Evolutionary conservation across 1,140 invertebrate genomes (phyloP).

Genomic region (Calliphora vicina): DNA sequence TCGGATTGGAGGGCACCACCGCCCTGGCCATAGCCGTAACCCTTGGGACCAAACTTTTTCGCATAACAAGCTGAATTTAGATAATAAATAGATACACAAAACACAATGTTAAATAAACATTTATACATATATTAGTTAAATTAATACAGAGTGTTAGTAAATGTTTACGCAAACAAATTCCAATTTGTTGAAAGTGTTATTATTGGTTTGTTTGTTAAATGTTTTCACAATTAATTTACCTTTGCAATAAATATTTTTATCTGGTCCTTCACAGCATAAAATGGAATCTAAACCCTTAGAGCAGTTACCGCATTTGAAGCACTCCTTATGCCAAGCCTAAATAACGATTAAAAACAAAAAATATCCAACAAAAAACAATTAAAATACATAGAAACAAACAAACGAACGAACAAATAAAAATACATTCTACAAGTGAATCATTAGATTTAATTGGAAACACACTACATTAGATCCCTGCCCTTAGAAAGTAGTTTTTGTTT

Average conservation of each 20-base stretch:
- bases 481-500: too few species aligned
- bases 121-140: background rate
- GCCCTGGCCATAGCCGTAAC: slow-evolving; percentile 92
- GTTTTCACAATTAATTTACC: slow-evolving; percentile 68
- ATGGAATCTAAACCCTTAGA: slow-evolving; percentile 95
- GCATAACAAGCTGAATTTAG: slow-evolving; percentile 84
- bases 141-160: background rate
- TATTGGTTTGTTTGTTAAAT: background rate
- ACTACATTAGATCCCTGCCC: too few species aligned
- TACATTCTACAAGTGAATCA: too few species aligned
- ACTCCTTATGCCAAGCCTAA: slow-evolving; percentile 85
- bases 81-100: slow-evolving; percentile 19
- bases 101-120: background rate
- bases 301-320: slow-evolving; percentile 94
- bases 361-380: background rate
- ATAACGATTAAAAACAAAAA: background rate
- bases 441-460: too few species aligned
- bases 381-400: background rate
- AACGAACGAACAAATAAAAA: background rate
- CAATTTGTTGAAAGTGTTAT: background rate
- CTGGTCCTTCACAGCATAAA: slow-evolving; percentile 93
- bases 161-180: background rate
- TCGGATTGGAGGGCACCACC: slow-evolving; percentile 90
- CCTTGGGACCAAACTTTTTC: slow-evolving; percentile 92
- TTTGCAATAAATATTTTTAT: slow-evolving; percentile 98